A percentile compares a stretch with the other conserved stretches of the same genome.
phyloP scores from a whole-genome alignment of 1,140 invertebrate species.

The Drosophila ohnishii region DNA sequence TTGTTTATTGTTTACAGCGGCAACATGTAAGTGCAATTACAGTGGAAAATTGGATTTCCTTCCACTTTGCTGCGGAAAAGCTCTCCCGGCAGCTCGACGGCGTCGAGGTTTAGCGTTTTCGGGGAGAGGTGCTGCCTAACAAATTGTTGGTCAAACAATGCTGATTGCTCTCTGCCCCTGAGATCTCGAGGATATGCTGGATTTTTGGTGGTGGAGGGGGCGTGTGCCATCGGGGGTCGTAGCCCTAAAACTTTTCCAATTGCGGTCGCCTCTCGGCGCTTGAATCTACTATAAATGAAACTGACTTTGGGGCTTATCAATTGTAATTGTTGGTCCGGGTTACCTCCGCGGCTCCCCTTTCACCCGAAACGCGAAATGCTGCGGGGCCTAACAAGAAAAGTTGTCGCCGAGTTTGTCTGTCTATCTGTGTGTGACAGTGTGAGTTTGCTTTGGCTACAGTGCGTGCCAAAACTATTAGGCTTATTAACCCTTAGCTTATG shows the following conservation, averaged over 20 bases:
- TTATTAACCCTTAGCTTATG: not conserved
- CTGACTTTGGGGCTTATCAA: constrained; percentile 78
- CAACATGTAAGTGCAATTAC: constrained; percentile 78
- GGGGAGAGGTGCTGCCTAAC: constrained; percentile 15
- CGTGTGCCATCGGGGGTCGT: constrained; percentile 4
- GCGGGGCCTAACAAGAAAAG: constrained; percentile 70
- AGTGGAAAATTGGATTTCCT: constrained; percentile 76
- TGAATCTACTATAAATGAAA: constrained; percentile 63
- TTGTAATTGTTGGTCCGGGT: constrained; percentile 66
- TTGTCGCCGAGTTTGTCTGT: constrained; percentile 45
- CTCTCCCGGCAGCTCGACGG: constrained; percentile 1
- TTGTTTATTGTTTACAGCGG: constrained; percentile 76
- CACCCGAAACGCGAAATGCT: constrained; percentile 61
- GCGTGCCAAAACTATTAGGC: constrained; percentile 1
- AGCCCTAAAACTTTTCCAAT: constrained; percentile 69
- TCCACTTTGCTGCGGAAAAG: constrained; percentile 37
- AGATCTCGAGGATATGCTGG: constrained; percentile 17
- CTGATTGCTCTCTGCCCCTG: constrained; percentile 35
- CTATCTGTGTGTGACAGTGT: constrained; percentile 27
- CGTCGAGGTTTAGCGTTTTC: constrained; percentile 19
- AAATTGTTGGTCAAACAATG: constrained; percentile 54
- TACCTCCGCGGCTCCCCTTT: constrained; percentile 19
- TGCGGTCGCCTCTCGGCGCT: constrained; percentile 39
- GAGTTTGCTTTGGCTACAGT: constrained; percentile 24
- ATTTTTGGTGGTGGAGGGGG: not conserved